A percentile compares a stretch with the other conserved stretches of the same genome.
Evolutionary conservation across 2,888 invertebrate species (phyloP).

Genomic region (Falcaria lacertinaria): DNA sequence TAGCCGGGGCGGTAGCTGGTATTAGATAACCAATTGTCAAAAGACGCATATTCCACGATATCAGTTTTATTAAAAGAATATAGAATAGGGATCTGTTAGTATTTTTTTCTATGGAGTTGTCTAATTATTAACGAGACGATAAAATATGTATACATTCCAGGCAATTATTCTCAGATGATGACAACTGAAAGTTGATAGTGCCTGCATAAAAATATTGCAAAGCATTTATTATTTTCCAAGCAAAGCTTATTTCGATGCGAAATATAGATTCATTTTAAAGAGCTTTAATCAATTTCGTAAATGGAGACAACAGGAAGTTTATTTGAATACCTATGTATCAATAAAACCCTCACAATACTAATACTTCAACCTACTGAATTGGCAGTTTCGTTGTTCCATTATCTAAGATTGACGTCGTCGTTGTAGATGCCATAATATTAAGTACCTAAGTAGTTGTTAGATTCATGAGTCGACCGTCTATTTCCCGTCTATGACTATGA

Average conservation of each 20-base stretch:
- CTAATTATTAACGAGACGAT: no score
- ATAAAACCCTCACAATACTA: no score
- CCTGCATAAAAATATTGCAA: not conserved
- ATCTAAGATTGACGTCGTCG: conserved; percentile 24
- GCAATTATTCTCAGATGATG: not conserved
- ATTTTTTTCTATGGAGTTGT: no score
- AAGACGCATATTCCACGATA: no score
- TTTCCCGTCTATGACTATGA: conserved; percentile 26
- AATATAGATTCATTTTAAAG: not conserved
- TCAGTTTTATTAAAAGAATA: conserved; percentile 49
- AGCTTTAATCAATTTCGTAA: not conserved
- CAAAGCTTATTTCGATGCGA: not conserved
- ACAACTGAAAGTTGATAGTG: not conserved
- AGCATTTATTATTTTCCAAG: not conserved
- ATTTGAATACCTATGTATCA: no score
- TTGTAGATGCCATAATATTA: conserved; percentile 38
- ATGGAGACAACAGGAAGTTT: no score
- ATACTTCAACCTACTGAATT: no score
- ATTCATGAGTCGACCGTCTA: conserved; percentile 30
- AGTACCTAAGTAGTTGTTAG: conserved; percentile 35
- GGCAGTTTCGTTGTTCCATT: conserved; percentile 13
- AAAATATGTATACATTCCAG: no score
- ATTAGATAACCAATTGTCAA: no score
- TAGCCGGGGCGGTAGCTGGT: no score
- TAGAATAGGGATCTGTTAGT: conserved; percentile 24